Base-by-base conservation (phyloP, 2,888 invertebrate species). In the Leucophora obtusa region DNA sequence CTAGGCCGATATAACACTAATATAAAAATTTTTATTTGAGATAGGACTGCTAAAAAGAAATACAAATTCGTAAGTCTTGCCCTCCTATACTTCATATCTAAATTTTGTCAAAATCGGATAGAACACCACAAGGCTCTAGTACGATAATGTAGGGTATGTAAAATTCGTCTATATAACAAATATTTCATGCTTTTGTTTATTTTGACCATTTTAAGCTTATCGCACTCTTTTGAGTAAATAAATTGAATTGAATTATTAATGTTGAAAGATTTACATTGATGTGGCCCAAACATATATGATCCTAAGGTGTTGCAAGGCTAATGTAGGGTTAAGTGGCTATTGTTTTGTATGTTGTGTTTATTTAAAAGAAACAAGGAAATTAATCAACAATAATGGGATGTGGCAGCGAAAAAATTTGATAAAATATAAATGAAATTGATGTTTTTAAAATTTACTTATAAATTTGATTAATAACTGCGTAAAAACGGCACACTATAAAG, bases 261-360 rank as follows among this genome's bases (percentile, higher is more conserved):
- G 24, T 47, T 35, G 5, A 54, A 75, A 62, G 33, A 35, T 68
- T 21, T 21, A 18, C 68, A 38, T 43, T 50, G 43, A n/a, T 47
- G n/a, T 47, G 38, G n/a, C 43, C n/a, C 53, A 59, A 66, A 47
- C 24, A 63, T 53, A 14, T 47, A 35, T 50, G 28, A 18, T 62
- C 28, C 73, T 77, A 65, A 81, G 77, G 81, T 81, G 81, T 81
- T 81, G 72, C 81, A 59, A 73, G 69, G 76, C 73, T 81, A 81
- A 81, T 81, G 73, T 76, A 72, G 51, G 81, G 81, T 81, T 81
- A 81, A 77, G 81, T 81, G 81, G 70, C 65, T 53, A 81, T 81
- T 81, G 81, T 81, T 72, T 76, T 70, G 60, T 54, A 21, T 21
- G 17, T 28, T 53, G 53, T 53, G 53, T 53, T 24, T 24, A 24